phyloP scores from a whole-genome alignment of 1,140 invertebrate genomes.

The Thaumatotibia leucotreta region DNA sequence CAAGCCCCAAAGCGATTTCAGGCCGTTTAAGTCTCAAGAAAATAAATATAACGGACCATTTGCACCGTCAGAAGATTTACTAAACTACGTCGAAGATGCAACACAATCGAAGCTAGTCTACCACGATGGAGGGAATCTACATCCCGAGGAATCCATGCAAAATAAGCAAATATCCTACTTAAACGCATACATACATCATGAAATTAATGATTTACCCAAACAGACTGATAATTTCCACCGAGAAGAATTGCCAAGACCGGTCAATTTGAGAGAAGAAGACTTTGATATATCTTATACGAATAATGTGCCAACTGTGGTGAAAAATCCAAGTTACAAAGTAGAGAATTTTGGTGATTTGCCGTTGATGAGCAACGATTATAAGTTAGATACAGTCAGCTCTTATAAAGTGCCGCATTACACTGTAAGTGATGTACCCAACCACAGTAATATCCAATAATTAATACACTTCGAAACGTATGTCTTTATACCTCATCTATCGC shows the following conservation, averaged over 20 bases:
- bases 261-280: slow-evolving; percentile 49
- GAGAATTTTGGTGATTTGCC: slow-evolving; percentile 55
- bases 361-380: slow-evolving; percentile 60
- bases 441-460: too few relatives aligned
- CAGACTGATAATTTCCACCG: slow-evolving; percentile 28
- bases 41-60: slow-evolving; percentile 12
- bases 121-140: slow-evolving; percentile 4
- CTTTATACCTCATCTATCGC: too few relatives aligned
- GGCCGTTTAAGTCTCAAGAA: too few relatives aligned
- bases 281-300: slow-evolving; percentile 47
- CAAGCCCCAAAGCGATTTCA: too few relatives aligned
- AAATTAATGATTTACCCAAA: slow-evolving; percentile 28
- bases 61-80: neutral
- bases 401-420: slow-evolving; percentile 66
- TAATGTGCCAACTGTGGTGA: slow-evolving; percentile 46
- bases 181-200: slow-evolving; percentile 34
- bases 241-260: slow-evolving; percentile 44
- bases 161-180: slow-evolving; percentile 29
- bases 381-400: slow-evolving; percentile 53
- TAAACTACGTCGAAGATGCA: neutral
- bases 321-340: slow-evolving; percentile 39
- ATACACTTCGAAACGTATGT: too few relatives aligned
- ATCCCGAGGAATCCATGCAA: slow-evolving; percentile 26
- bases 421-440: too few relatives aligned
- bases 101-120: neutral